Evolutionary conservation across 92 coral and sea anemone genomes (phyloP).

Genomic region (Muricea muricata): DNA sequence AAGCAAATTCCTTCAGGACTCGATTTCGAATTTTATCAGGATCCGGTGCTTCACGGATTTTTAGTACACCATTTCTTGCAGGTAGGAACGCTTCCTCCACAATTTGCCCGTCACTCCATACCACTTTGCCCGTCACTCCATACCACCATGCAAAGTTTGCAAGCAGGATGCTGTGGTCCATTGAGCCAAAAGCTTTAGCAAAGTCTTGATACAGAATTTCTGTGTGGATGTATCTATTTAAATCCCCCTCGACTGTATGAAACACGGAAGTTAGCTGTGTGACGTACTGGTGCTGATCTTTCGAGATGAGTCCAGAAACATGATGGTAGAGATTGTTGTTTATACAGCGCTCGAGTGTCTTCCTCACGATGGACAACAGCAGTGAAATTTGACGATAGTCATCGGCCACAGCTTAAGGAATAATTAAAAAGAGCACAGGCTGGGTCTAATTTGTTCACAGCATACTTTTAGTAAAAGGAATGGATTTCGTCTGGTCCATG

Average conservation of each 20-base stretch:
- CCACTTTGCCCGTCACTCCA: too few relatives aligned
- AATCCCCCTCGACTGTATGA: too few relatives aligned
- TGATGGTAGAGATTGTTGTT: not conserved
- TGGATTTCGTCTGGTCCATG: conserved; percentile 67
- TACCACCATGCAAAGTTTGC: too few relatives aligned
- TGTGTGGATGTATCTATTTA: too few relatives aligned
- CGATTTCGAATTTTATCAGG: not conserved
- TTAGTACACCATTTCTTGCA: too few relatives aligned
- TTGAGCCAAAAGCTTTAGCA: too few relatives aligned
- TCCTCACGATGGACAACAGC: conserved; percentile 8
- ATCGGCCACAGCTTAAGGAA: conserved; percentile 14
- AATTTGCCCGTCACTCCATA: too few relatives aligned
- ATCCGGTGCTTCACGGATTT: too few relatives aligned
- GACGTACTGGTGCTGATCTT: conserved; percentile 4
- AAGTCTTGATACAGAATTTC: too few relatives aligned
- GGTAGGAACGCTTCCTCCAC: too few relatives aligned
- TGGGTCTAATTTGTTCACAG: conserved; percentile 50
- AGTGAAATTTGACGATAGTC: not conserved
- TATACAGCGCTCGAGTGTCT: not conserved
- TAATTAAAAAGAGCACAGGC: conserved; percentile 54
- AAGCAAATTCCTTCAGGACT: not conserved
- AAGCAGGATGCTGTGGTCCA: too few relatives aligned
- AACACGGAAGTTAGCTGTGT: too few relatives aligned
- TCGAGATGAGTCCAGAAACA: not conserved
- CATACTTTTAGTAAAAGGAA: conserved; percentile 55